Evolutionary conservation across 1,140 invertebrate species (phyloP).

Genomic region (Penaeus indicus): DNA sequence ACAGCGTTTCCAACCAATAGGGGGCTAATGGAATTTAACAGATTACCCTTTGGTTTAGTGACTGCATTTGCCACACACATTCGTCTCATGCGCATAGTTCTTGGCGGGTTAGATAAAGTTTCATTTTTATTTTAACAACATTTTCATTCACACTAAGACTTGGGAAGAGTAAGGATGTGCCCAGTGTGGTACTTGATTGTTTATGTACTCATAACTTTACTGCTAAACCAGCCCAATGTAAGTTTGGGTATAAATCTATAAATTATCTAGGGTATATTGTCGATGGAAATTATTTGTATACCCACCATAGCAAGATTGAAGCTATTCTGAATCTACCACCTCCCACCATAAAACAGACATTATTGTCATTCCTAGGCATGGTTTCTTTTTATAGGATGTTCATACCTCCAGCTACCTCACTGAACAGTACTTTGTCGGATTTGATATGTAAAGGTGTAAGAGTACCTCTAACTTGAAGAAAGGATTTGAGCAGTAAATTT

Average conservation of each 20-base stretch:
- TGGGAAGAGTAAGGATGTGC: no score
- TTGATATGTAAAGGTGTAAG: no score
- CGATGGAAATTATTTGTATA: neutral
- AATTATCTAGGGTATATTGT: constrained; percentile 1
- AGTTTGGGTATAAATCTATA: neutral
- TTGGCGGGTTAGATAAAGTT: constrained; percentile 20
- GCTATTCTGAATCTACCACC: neutral
- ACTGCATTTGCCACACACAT: constrained; percentile 23
- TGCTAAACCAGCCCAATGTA: neutral
- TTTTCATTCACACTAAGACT: neutral
- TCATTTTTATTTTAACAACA: constrained; percentile 4
- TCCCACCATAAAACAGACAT: neutral
- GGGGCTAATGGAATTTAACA: constrained; percentile 24
- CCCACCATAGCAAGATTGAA: neutral
- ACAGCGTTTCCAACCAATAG: constrained; percentile 24
- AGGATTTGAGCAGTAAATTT: no score
- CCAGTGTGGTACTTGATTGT: neutral
- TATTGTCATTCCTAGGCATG: neutral
- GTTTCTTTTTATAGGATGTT: constrained; percentile 15
- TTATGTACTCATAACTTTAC: neutral
- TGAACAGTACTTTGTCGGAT: no score
- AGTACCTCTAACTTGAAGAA: no score
- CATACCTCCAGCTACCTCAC: neutral
- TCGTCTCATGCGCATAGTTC: constrained; percentile 10
- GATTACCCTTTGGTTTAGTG: constrained; percentile 18